Percentiles rank a stretch among this genome's conserved stretches.
Conservation (phyloP, 2,888 invertebrate species). For the Agrotis puta region DNA sequence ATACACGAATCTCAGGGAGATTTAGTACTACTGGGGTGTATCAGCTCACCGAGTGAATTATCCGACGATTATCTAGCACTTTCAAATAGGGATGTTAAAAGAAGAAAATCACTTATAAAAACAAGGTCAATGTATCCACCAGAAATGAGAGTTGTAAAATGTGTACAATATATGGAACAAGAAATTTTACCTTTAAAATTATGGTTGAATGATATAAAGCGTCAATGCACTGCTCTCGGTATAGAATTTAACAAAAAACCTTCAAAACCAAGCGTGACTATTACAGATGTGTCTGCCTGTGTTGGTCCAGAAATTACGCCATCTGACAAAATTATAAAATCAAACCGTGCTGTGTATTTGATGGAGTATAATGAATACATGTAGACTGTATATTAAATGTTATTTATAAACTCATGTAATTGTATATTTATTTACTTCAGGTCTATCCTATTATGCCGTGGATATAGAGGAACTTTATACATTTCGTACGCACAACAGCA, state of each 20-base stretch:
- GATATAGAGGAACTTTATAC: not conserved
- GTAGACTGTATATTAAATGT: slow-evolving; percentile 29
- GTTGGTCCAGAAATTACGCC: slow-evolving; percentile 31
- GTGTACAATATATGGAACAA: slow-evolving; percentile 76
- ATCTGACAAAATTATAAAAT: slow-evolving; percentile 64
- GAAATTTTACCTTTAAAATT: slow-evolving; percentile 82
- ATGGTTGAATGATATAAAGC: slow-evolving; percentile 77
- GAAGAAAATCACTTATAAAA: slow-evolving; percentile 20
- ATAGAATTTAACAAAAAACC: slow-evolving; percentile 41
- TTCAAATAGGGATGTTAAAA: slow-evolving; percentile 23
- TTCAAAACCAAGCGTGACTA: slow-evolving; percentile 12
- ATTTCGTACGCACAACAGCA: not conserved
- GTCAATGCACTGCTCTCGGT: slow-evolving; percentile 77
- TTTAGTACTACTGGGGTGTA: slow-evolving; percentile 30
- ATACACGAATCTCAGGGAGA: slow-evolving; percentile 47
- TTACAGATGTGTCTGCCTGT: slow-evolving; percentile 25
- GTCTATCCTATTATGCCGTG: not conserved
- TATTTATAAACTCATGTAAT: slow-evolving; percentile 10
- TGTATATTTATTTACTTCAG: slow-evolving; percentile 1
- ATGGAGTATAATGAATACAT: slow-evolving; percentile 79
- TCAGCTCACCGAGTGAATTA: slow-evolving; percentile 25
- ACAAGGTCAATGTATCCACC: slow-evolving; percentile 62
- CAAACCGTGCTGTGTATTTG: slow-evolving; percentile 86
- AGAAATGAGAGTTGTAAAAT: slow-evolving; percentile 77
- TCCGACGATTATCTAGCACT: slow-evolving; percentile 26